Base-by-base conservation (phyloP, 2,888 invertebrate species). In the Rhagium mordax region DNA sequence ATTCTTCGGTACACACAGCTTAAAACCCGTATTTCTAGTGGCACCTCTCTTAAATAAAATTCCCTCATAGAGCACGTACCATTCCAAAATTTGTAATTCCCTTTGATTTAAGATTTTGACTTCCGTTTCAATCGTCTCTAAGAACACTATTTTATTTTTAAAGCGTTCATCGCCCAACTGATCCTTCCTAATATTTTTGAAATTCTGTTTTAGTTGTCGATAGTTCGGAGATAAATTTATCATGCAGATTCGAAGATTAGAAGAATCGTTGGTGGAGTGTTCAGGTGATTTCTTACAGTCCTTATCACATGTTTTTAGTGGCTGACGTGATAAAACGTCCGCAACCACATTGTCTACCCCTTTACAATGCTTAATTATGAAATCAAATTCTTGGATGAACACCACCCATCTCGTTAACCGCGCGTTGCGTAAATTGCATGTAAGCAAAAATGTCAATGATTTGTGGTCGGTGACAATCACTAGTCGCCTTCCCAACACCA, bases 391-490 rank as follows among this genome's bases (percentile, higher is more conserved):
- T 60, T 77, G 75, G 24, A 77, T 57, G 16, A 49, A 66, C 33
- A 77, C 21, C 6, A 70, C 64, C 68, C 77, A 76, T 20, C 76
- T 60, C 8, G 69, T 59, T 4, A 75, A 29, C 3, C 77, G 18
- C 15, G 69, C 53, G 16, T 61, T 66, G 16, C 41, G 21, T 8
- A 72, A 62, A 53, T 51, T 64, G 24, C 72, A 59, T 3, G 24
- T 55, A 13, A 60, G 24, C n/a, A 77, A 24, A 59, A 72, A 69
- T 10, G 18, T 3, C 27, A 77, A 55, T 1, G 77, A 27, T 53
- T 76, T 74, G 20, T 77, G 71, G 53, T 77, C 77, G 0, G 69
- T 69, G n/a, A 70, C 16, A 15, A 75, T 49, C 0, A 24, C 51
- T 64, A 73, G 16, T 1, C 29, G 13, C 10, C 48, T 59, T 8